Base-by-base conservation (phyloP, 2,888 invertebrate species). In the Agrochola lychnidis region DNA sequence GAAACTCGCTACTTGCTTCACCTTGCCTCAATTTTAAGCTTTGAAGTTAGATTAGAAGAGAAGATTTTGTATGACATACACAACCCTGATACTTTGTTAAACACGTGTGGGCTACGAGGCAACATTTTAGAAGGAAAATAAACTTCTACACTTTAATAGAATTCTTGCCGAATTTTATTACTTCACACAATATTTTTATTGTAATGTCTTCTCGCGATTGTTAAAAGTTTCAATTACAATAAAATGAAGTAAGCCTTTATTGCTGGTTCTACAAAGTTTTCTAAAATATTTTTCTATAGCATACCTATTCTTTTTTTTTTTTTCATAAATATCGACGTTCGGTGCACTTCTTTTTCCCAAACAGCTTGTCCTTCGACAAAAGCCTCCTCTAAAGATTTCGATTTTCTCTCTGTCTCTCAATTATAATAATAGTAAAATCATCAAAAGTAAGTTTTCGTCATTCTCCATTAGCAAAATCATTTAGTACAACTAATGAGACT, bases 21-120 rank as follows among this genome's bases (percentile, higher is more conserved):
- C 88, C 87, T 90, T 87, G 83, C 80, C 62, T 82, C 84, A 85
- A 86, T 88, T 90, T 89, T 84, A 86, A 90, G 87, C 87, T 86
- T 81, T 78, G 83, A 90, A 90, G 87, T 90, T 87, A 89, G 84
- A 91, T 91, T 86, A 85, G 76, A 80, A 84, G 85, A 81, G 72
- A 81, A 85, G 83, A 81, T 88, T 83, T 84, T 87, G 76, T 85
- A 85, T 81, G 81, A 86, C 80, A 87, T 85, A 86, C 81, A 79
- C 76, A 66, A 57, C 30, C 12, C n/a, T 22, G 51, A 70, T 67
- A 70, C 51, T 68, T 64, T 30, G 63, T 79, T 42, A 53, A 57
- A 36, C 53, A 69, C 48, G 66, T 57, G 51, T 53, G 42, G 36
- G n/a, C 59, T 16, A 40, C 6, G 30, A n/a, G 30, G 30, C 9